Evolutionary conservation across 2,797 vertebrate species (phyloP).

Genomic region (Petrocephalus sullivani): DNA sequence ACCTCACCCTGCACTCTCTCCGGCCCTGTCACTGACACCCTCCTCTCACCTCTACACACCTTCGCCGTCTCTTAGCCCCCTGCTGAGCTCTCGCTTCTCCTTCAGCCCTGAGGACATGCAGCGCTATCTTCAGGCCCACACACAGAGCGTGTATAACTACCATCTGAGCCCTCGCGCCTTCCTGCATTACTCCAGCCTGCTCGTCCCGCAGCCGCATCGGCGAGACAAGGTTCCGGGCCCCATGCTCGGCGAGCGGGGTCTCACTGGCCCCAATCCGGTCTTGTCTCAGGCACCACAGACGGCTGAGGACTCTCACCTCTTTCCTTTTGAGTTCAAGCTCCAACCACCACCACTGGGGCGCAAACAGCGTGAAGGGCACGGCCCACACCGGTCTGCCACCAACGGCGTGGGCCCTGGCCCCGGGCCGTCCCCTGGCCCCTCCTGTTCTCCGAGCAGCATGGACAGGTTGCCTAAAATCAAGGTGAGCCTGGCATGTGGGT

Average conservation of each 20-base stretch:
- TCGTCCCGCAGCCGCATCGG: conserved; percentile 83
- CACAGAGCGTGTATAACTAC: conserved; percentile 90
- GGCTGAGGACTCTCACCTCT: conserved; percentile 49
- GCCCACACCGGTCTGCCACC: conserved; percentile 16
- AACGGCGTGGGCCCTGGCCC: conserved; percentile 25
- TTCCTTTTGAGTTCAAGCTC: conserved; percentile 85
- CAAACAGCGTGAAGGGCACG: conserved; percentile 67
- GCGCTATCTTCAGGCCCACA: conserved; percentile 88
- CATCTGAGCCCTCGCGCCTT: conserved; percentile 89
- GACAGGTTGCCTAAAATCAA: conserved; percentile 64
- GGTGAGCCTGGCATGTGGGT: conserved; percentile 43
- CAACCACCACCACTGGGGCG: conserved; percentile 83
- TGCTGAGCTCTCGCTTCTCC: conserved; percentile 85
- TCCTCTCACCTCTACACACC: conserved; percentile 81
- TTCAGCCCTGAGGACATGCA: conserved; percentile 94
- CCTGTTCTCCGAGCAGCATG: conserved; percentile 43
- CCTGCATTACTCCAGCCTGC: conserved; percentile 84
- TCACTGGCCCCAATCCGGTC: conserved; percentile 23
- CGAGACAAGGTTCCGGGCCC: conserved; percentile 55
- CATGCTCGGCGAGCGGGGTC: conserved; percentile 42
- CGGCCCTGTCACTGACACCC: conserved; percentile 81
- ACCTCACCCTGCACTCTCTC: conserved; percentile 74
- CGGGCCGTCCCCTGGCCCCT: conserved; percentile 31
- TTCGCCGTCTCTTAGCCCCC: conserved; percentile 78
- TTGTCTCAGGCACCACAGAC: conserved; percentile 47